Evolutionary conservation across 2,888 invertebrate genomes (phyloP), one percentile per base, ranked within the genome.

Genomic region (Hirtodrosophila cameraria): DNA sequence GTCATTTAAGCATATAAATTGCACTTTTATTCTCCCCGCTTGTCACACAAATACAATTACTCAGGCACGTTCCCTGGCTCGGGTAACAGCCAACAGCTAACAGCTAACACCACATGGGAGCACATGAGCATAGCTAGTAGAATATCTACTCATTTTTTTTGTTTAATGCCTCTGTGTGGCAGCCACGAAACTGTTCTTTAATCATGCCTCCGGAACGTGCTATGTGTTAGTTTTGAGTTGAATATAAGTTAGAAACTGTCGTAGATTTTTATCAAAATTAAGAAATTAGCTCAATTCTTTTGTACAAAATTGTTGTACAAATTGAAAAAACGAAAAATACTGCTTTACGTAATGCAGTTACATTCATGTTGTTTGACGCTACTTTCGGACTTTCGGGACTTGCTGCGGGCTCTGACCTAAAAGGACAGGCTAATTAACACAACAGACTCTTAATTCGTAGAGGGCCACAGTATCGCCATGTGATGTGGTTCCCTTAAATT

Each of bases 1-100:
- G 81, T 81, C 81, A 82, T 84, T 84, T 81, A 71, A 82, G 81
- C 84, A 84, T 84, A 82, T 81, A 84, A 84, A 84, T 82, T 82
- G 81, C 78, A 84, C 69, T 82, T 81, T 84, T 78, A 75, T 79
- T 63, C 70, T 69, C 57, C 50, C 64, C 64, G 61, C 75, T 68
- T 75, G 75, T 75, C 75, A 48, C 64, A 57, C 64, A 75, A 58
- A 80, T 69, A 68, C 67, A 79, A 82, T 76, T 78, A 80, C 73
- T 67, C 64, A 50, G 53, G 38, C 70, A 72, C 71, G 74, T 63
- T 58, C 35, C 45, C n/a, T 11, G 48, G 20, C 11, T 30, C 15
- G 1, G 18, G 39, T 13, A 15, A 16, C 16, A 28, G 28, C 20
- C 6, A 23, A 12, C 20, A 27, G 20, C 31, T 15, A 15, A 16